Percentiles rank a stretch among this genome's conserved stretches.
phyloP scores from a whole-genome alignment of 1,140 invertebrate genomes.

The Potamilus streckersoni region DNA sequence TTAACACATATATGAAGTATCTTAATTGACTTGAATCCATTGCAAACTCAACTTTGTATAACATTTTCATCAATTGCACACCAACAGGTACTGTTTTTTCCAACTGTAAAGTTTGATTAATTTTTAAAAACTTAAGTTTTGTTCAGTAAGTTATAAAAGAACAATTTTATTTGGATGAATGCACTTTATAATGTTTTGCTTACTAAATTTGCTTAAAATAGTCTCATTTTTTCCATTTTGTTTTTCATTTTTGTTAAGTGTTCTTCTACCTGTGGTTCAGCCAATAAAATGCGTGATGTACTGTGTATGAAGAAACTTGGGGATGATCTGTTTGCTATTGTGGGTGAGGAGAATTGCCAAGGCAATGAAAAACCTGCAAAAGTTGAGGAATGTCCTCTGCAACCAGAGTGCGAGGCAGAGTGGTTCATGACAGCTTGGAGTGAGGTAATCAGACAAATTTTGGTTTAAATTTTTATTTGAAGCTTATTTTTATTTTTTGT shows the following conservation, averaged over 20 bases:
- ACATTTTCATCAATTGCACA: neutral
- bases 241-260: conserved; percentile 43
- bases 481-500: neutral
- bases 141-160: neutral
- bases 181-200: neutral
- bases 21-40: too few species aligned
- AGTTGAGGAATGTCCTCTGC: conserved; percentile 39
- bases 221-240: neutral
- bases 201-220: neutral
- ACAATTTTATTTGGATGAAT: neutral
- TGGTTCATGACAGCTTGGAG: conserved; percentile 64
- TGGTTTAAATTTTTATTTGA: neutral
- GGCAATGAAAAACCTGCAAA: conserved; percentile 47
- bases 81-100: neutral
- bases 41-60: too few species aligned
- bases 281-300: conserved; percentile 51
- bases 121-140: neutral
- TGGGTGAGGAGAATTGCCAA: conserved; percentile 54
- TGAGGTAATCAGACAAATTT: conserved; percentile 40
- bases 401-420: conserved; percentile 49
- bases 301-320: conserved; percentile 60
- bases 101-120: neutral
- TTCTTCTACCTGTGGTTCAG: conserved; percentile 48
- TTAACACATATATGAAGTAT: too few species aligned
- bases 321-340: conserved; percentile 40